Percentiles rank a stretch among this genome's conserved stretches.
These are phyloP conservation scores for Menura novaehollandiae DNA, from an alignment of 2,113 vertebrate genomes.

Conservation along the genomic window DNA sequence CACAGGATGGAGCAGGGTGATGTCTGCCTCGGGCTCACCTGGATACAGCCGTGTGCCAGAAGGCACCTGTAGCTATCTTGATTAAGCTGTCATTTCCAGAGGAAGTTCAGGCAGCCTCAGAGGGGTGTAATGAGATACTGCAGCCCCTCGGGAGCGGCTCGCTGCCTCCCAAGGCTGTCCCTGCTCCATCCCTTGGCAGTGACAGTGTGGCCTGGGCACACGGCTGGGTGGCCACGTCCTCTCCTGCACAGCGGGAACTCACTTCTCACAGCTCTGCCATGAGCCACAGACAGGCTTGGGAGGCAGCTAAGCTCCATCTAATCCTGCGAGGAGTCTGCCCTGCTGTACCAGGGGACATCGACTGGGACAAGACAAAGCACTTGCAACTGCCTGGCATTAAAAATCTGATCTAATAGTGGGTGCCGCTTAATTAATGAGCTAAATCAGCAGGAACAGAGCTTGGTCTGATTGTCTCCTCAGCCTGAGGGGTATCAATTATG, in stretches of 20 bases:
- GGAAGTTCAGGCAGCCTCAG: background rate
- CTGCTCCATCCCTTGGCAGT: background rate
- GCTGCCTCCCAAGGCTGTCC: background rate
- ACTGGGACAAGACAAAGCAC: background rate
- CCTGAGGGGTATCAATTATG: background rate
- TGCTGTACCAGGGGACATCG: accelerated
- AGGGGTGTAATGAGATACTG: accelerated
- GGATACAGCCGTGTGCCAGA: accelerated
- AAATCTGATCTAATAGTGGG: background rate
- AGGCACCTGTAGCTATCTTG: accelerated
- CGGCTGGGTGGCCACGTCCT: accelerated
- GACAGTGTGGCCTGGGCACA: background rate
- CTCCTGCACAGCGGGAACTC: background rate
- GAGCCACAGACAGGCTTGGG: background rate
- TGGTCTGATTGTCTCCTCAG: background rate
- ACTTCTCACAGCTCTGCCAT: background rate
- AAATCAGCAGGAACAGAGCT: background rate
- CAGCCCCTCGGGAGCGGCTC: accelerated
- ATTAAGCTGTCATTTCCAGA: background rate
- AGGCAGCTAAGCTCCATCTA: background rate
- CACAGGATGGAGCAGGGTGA: background rate
- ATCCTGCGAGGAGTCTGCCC: background rate
- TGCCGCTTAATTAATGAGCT: background rate
- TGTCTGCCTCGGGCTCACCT: accelerated
- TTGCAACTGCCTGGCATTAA: background rate